Conservation (phyloP, 2,113 vertebrate genomes). For the Axis porcinus region DNA sequence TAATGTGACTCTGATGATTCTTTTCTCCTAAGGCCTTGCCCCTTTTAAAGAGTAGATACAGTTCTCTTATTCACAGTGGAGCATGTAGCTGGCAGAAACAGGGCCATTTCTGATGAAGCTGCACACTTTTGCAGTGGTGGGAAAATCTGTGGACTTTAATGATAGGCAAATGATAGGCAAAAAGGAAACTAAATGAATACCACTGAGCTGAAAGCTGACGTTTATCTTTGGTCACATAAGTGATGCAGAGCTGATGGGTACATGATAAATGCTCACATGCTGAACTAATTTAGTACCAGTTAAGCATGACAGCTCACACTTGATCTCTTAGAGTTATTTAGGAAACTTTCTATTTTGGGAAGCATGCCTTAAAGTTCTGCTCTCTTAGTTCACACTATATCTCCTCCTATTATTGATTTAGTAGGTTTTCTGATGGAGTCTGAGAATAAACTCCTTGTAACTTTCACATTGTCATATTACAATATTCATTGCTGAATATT, state of each 20-base stretch:
- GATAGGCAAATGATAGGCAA: background rate
- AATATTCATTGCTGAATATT: conserved; percentile 77
- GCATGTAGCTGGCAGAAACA: background rate
- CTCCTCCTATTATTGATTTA: conserved; percentile 79
- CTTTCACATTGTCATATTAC: conserved; percentile 79
- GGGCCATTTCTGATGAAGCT: background rate
- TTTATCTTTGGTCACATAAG: conserved; percentile 7
- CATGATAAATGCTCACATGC: background rate
- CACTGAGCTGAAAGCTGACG: background rate
- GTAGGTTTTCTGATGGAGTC: conserved; percentile 77
- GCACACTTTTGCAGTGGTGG: background rate
- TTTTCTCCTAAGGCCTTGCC: background rate
- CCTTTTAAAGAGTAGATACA: background rate
- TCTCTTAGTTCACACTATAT: conserved; percentile 70
- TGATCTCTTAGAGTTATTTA: conserved; percentile 66
- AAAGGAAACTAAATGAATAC: background rate
- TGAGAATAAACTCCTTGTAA: conserved; percentile 79
- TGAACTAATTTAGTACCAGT: conserved; percentile 14
- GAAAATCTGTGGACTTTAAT: background rate
- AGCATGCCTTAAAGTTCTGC: conserved; percentile 70
- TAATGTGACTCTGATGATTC: background rate
- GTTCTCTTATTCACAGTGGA: background rate
- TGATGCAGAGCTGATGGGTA: background rate
- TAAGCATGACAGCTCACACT: conserved; percentile 56
- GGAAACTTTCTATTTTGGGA: conserved; percentile 67